These are phyloP conservation scores for Andinoacara biseriatus DNA, from an alignment of 2,113 vertebrate species.

Conservation along the genomic window DNA sequence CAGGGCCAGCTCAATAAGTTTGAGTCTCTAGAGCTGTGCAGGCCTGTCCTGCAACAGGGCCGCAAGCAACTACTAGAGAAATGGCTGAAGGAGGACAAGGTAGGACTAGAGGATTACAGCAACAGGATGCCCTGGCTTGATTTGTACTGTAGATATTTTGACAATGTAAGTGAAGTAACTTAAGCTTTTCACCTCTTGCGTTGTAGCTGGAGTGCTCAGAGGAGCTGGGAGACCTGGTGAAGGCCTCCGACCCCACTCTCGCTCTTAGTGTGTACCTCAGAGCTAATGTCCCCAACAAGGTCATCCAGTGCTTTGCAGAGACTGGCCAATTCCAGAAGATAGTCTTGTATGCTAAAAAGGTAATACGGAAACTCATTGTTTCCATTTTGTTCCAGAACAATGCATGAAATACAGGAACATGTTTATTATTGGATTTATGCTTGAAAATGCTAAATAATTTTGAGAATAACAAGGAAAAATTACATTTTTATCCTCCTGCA, in stretches of 20 bases:
- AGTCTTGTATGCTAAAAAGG: conserved; percentile 94
- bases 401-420: neutral
- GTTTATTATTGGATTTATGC: neutral
- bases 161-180: neutral
- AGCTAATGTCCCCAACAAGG: conserved; percentile 92
- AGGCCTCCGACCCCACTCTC: conserved; percentile 87
- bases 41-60: conserved; percentile 90
- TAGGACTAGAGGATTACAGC: conserved; percentile 51
- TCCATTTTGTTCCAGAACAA: neutral
- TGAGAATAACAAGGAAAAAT: neutral
- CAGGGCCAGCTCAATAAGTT: conserved; percentile 92
- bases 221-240: conserved; percentile 92
- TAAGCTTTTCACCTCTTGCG: neutral
- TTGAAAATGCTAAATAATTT: neutral
- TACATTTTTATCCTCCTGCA: neutral
- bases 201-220: conserved; percentile 90
- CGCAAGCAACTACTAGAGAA: conserved; percentile 93
- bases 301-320: conserved; percentile 96
- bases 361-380: conserved; percentile 54
- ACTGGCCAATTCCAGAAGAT: conserved; percentile 96
- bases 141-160: neutral
- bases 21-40: conserved; percentile 92
- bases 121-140: neutral
- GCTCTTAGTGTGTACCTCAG: conserved; percentile 93
- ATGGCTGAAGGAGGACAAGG: conserved; percentile 96